Base-by-base conservation (phyloP, 2,113 vertebrate species). In the Pelecanoides urinatrix region DNA sequence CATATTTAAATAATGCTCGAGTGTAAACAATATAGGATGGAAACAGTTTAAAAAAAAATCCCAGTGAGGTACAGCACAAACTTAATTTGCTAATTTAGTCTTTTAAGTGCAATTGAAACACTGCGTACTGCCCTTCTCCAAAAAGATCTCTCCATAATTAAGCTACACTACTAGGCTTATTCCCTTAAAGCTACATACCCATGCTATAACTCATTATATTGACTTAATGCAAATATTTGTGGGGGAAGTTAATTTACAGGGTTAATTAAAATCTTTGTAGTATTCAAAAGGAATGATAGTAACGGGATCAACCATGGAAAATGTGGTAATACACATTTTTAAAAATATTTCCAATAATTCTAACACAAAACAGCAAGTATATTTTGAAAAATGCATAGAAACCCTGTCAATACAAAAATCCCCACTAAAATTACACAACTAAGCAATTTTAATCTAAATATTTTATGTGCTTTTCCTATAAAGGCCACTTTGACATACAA, bases 401-500 rank as follows among this genome's bases (percentile, higher is more conserved):
- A 97, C 87, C 89, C 86, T 87, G 89, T 96, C 87, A 66, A 95
- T 96, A 95, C 74, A 96, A 97, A 97, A 97, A 95, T 95, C 86
- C 87, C 96, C 92, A 89, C 94, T 79, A 83, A 77, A 94, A 91
- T 95, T 96, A 96, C 86, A 96, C 82, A 96, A 85, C 77, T 94
- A 92, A 92, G 80, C 74, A 70, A 93, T 73, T 92, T 92, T 87
- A 92, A 94, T 96, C 95, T 81, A 80, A 84, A 74, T 34, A 95
- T 91, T 87, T 95, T 90, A 96, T 97, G 97, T 97, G 96, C 91
- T 96, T 96, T 86, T 93, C 74, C 59, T 90, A 88, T 55, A 92
- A 97, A 97, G 97, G 97, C 94, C 97, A 94, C 97, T 94, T 97
- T 45, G 88, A 97, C 92, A 7, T 96, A 97, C 73, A 96, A 94